phyloP scores from a whole-genome alignment of 2,888 invertebrate genomes.

The Agrypnus murinus region DNA sequence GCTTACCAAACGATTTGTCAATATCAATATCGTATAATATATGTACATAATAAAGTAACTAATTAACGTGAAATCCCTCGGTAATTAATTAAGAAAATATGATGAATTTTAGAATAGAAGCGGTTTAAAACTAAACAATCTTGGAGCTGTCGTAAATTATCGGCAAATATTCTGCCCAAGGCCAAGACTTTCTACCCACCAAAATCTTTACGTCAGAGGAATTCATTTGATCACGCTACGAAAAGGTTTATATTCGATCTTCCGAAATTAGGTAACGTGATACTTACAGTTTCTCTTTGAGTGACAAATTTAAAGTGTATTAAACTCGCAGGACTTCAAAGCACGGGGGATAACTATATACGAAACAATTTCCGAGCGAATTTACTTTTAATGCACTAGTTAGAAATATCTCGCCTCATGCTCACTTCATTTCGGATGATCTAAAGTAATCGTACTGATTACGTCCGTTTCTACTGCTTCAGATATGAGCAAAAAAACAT shows the following conservation, averaged over 20 bases:
- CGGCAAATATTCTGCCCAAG: slow-evolving; percentile 36
- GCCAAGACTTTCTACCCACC: slow-evolving; percentile 41
- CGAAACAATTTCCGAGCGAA: slow-evolving; percentile 21
- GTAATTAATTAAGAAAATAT: slow-evolving; percentile 9
- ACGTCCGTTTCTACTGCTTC: neutral
- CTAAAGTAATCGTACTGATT: slow-evolving; percentile 10
- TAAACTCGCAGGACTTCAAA: slow-evolving; percentile 1
- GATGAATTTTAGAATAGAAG: slow-evolving; percentile 2
- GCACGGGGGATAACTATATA: slow-evolving; percentile 2
- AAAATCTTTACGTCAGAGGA: slow-evolving; percentile 40
- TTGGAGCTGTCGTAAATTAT: slow-evolving; percentile 33
- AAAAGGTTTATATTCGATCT: slow-evolving; percentile 21
- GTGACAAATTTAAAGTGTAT: slow-evolving; percentile 18
- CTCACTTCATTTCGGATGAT: slow-evolving; percentile 12
- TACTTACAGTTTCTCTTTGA: slow-evolving; percentile 17
- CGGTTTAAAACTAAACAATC: slow-evolving; percentile 22
- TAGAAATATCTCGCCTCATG: neutral
- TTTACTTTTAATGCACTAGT: slow-evolving; percentile 1
- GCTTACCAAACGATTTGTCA: neutral
- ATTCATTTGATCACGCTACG: slow-evolving; percentile 23
- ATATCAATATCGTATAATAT: neutral
- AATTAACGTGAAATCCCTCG: neutral
- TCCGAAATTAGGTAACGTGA: slow-evolving; percentile 27
- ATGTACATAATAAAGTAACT: slow-evolving; percentile 18
- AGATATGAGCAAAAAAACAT: slow-evolving; percentile 7